A percentile compares a stretch with the other conserved stretches of the same genome.
Evolutionary conservation across 2,888 invertebrate species (phyloP).

Genomic region (Yponomeuta plumbellus): DNA sequence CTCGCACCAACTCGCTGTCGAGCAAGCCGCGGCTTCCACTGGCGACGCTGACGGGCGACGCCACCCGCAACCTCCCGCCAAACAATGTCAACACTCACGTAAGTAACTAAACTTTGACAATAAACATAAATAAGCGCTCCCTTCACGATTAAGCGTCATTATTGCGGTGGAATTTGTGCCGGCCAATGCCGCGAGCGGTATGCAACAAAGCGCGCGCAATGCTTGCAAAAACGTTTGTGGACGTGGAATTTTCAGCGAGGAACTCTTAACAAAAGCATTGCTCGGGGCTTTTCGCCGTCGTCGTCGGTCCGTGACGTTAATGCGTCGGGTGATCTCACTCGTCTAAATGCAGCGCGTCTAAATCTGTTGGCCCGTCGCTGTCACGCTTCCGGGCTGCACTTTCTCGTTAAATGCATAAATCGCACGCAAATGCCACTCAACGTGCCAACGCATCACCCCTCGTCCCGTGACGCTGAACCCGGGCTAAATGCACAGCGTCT

Average conservation of each 20-base stretch:
- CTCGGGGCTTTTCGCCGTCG: constrained; percentile 23
- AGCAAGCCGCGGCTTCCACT: constrained; percentile 66
- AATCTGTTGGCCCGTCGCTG: constrained; percentile 56
- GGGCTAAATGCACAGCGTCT: constrained; percentile 40
- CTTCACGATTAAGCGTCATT: constrained; percentile 7
- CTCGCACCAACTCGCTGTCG: constrained; percentile 68
- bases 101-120: constrained; percentile 34
- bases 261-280: constrained; percentile 22
- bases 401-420: constrained; percentile 65
- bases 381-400: constrained; percentile 61
- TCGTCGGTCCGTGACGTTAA: constrained; percentile 32
- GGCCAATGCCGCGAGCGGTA: constrained; percentile 16
- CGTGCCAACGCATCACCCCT: constrained; percentile 52
- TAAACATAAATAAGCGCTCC: constrained; percentile 9
- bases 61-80: constrained; percentile 64
- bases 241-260: constrained; percentile 11
- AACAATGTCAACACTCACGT: constrained; percentile 72
- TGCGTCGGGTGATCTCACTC: constrained; percentile 61
- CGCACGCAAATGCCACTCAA: constrained; percentile 59
- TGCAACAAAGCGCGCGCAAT: constrained; percentile 19
- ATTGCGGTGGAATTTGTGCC: constrained; percentile 12
- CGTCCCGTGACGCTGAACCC: constrained; percentile 27
- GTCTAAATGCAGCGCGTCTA: constrained; percentile 66
- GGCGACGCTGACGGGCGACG: constrained; percentile 59
- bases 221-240: constrained; percentile 19